Conservation (phyloP, 2,797 vertebrate genomes). For the Eulemur coronatus region DNA sequence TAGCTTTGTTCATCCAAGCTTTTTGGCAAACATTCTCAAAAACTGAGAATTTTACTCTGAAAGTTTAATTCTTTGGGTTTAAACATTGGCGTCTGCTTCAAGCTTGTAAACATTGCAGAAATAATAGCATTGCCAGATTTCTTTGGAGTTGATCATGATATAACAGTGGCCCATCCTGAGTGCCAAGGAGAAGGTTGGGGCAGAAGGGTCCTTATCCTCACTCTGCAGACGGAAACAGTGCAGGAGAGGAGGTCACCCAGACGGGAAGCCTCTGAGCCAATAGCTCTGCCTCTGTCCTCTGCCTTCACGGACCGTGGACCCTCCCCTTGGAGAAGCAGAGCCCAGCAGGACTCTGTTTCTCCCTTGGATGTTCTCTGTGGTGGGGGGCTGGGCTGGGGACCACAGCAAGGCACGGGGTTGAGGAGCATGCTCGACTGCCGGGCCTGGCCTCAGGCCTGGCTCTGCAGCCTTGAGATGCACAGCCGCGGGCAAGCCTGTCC, state of each 20-base stretch:
- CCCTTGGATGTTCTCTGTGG: background rate
- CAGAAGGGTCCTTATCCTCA: background rate
- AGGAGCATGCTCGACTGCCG: fast-evolving
- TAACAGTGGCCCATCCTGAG: fast-evolving
- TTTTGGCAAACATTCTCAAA: background rate
- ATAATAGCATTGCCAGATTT: background rate
- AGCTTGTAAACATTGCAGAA: fast-evolving
- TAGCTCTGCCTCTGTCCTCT: fast-evolving
- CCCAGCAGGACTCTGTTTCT: fast-evolving
- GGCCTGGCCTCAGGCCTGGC: too few species aligned
- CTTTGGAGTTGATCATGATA: fast-evolving
- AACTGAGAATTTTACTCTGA: background rate
- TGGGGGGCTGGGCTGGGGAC: background rate
- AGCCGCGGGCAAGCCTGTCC: fast-evolving
- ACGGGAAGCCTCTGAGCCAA: background rate
- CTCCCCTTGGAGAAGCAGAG: background rate
- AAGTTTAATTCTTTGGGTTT: background rate
- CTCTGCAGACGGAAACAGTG: background rate
- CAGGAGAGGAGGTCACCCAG: background rate
- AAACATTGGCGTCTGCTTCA: background rate
- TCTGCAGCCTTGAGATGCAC: fast-evolving
- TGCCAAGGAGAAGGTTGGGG: fast-evolving
- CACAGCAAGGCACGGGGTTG: too few species aligned
- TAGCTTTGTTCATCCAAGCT: background rate
- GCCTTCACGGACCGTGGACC: background rate